Evolutionary conservation across 2,888 invertebrate species (phyloP).

Genomic region (Xylota sylvarum): DNA sequence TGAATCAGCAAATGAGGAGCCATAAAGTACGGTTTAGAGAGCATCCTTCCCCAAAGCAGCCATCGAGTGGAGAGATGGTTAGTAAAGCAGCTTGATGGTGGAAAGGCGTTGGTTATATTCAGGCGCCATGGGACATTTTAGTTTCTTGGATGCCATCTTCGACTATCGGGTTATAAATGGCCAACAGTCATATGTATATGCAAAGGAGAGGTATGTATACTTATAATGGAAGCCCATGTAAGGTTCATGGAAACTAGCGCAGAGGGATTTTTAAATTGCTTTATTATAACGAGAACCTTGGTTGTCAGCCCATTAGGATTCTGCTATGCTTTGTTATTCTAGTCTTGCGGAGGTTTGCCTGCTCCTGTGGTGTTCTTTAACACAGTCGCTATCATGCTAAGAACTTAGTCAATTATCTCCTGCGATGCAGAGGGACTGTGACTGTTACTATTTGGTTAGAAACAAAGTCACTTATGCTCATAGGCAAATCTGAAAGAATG

Average conservation of each 20-base stretch:
- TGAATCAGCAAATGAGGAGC: constrained; percentile 70
- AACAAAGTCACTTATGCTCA: too few species aligned
- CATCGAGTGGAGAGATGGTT: neutral
- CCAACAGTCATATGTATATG: constrained; percentile 16
- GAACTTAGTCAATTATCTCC: too few species aligned
- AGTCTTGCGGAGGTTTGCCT: too few species aligned
- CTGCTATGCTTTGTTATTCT: too few species aligned
- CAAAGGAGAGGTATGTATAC: neutral
- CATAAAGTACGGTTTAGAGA: constrained; percentile 48
- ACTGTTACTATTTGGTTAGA: too few species aligned
- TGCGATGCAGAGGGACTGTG: too few species aligned
- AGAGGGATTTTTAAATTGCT: neutral
- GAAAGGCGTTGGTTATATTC: constrained; percentile 39
- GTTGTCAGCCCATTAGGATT: too few species aligned
- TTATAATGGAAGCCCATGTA: neutral
- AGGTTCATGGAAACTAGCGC: neutral
- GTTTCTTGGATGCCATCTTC: constrained; percentile 34
- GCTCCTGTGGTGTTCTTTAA: too few species aligned
- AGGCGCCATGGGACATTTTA: constrained; percentile 71
- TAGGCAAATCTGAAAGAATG: too few species aligned
- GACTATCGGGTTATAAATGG: constrained; percentile 47
- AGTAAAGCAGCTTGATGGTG: constrained; percentile 1
- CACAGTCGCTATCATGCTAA: too few species aligned
- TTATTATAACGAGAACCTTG: neutral
- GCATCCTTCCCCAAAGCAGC: too few species aligned